phyloP scores from a whole-genome alignment of 2,797 vertebrate genomes.

The Heterohyrax brucei region DNA sequence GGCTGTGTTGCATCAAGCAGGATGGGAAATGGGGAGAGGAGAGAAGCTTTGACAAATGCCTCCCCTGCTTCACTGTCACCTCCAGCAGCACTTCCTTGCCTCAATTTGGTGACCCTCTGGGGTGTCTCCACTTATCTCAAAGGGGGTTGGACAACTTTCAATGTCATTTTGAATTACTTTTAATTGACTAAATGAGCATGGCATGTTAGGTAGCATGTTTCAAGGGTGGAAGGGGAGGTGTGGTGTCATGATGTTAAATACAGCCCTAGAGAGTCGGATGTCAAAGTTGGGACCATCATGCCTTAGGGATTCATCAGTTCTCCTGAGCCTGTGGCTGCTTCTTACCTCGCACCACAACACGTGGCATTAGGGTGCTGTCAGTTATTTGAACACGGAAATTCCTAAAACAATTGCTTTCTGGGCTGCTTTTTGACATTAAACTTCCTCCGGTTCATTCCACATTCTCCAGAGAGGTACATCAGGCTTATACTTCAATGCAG shows the following conservation, averaged over 20 bases:
- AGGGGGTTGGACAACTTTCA: neutral
- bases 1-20: neutral
- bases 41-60: too few relatives aligned
- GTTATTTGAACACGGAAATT: neutral
- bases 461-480: neutral
- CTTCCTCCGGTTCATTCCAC: neutral
- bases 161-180: neutral
- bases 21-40: neutral
- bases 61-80: neutral
- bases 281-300: neutral
- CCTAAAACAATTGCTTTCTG: neutral
- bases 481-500: neutral
- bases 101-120: neutral
- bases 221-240: neutral
- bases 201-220: neutral
- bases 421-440: neutral
- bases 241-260: too few relatives aligned
- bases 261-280: neutral
- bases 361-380: rapidly evolving
- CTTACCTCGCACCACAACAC: rapidly evolving
- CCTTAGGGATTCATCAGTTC: rapidly evolving
- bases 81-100: neutral
- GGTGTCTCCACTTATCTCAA: neutral
- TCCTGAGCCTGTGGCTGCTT: neutral
- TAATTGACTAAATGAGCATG: neutral